Evolutionary conservation across 2,888 invertebrate genomes (phyloP), one percentile per base, ranked within the genome.

Genomic region (Idaea aversata): DNA sequence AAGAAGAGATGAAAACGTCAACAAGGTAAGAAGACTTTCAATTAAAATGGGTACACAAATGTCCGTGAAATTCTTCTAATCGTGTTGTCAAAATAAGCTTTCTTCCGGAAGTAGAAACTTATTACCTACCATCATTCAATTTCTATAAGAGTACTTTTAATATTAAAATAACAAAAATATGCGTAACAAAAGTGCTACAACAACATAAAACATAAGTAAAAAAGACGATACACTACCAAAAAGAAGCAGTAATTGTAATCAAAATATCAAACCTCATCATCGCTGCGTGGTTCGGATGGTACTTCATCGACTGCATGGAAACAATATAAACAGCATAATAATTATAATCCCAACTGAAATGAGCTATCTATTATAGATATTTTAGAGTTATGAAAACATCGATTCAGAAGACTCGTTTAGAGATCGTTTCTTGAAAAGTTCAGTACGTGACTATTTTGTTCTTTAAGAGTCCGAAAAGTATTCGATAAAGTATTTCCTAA

Each of bases 301-400:
- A 87, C 90, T 84, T 92, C 92, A 85, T 93, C 91, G 79, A 93
- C 93, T 93, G 91, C 93, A 91, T 93, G 92, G 80, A 92, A 92
- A 86, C 61, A 72, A 67, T 64, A 47, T 47, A 47, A 47, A 47
- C 47, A 47, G 7, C 13, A 38, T 13, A 25, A 15, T 58, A 47
- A 47, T 47, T 47, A 47, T 13, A 47, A 47, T 4, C 5, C 13
- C 4, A 7, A 13, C 13, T 47, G 47, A 47, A 47, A 47, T 47
- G 10, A 13, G 47, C 47, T 47, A 7, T 13, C 47, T 47, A 47
- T 36, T 4, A 36, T 36, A 36, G 36, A 36, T 1, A 36, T 36
- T 36, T 7, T 36, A 36, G 4, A 36, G 5, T 3, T 36, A 36
- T 7, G 6, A 47, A 47, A 47, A 47, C 10, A 1, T 13, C 10